Conservation (phyloP, 2,797 vertebrate species). For the Coranthus polyacanthus region DNA sequence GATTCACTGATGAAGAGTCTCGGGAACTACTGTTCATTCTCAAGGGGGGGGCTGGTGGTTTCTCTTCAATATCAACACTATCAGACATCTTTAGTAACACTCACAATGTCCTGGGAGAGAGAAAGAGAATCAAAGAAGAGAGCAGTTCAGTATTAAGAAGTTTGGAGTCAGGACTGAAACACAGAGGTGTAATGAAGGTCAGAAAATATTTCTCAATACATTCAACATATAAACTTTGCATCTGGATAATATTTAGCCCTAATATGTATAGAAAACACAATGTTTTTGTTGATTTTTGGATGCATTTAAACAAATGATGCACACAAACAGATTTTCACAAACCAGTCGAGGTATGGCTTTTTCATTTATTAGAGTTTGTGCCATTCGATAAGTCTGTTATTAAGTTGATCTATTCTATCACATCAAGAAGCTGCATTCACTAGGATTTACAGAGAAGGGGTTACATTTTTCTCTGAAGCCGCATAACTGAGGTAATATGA, state of each 20-base stretch:
- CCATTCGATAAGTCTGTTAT: too few species aligned
- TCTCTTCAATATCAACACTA: conserved; percentile 98
- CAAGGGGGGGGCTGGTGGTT: conserved; percentile 97
- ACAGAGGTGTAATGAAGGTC: neutral
- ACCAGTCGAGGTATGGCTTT: too few species aligned
- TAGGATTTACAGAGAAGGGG: too few species aligned
- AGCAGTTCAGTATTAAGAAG: conserved; percentile 15
- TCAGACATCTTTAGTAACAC: conserved; percentile 97
- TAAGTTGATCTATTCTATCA: too few species aligned
- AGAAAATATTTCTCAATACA: neutral
- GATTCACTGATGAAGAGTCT: conserved; percentile 95
- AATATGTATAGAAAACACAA: neutral
- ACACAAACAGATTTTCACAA: too few species aligned
- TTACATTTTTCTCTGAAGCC: conserved; percentile 12
- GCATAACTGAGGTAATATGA: conserved; percentile 24
- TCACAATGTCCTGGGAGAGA: conserved; percentile 88
- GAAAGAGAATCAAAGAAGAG: conserved; percentile 14
- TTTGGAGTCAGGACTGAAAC: too few species aligned
- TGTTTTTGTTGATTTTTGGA: neutral
- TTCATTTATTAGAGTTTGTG: too few species aligned
- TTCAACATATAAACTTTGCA: neutral
- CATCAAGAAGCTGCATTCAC: too few species aligned
- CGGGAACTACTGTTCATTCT: conserved; percentile 99
- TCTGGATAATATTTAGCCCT: neutral
- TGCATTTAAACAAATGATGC: too few species aligned